Evolutionary conservation across 2,888 invertebrate species (phyloP).

Genomic region (Ornithoptera alexandrae): DNA sequence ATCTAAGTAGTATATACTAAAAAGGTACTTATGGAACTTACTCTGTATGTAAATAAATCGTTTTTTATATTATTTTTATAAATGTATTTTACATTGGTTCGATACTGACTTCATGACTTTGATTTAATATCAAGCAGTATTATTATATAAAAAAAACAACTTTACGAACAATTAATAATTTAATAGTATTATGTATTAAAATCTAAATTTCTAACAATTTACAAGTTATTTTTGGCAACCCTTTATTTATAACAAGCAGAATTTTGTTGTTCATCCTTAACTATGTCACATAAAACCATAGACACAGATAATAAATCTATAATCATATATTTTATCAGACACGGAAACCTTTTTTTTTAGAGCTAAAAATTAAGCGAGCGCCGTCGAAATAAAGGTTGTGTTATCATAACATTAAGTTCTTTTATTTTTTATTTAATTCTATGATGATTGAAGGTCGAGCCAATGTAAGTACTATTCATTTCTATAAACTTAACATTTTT

Average conservation of each 20-base stretch:
- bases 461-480: slow-evolving; percentile 61
- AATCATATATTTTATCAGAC: neutral
- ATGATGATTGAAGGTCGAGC: slow-evolving; percentile 78
- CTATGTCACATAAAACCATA: too few relatives aligned
- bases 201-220: neutral
- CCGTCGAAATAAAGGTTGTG: neutral
- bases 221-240: neutral
- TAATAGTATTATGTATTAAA: too few relatives aligned
- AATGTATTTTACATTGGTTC: too few relatives aligned
- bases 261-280: neutral
- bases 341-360: neutral
- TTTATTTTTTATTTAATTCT: slow-evolving; percentile 54
- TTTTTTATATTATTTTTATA: too few relatives aligned
- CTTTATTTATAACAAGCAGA: neutral
- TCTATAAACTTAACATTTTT: neutral
- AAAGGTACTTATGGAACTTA: too few relatives aligned
- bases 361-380: neutral
- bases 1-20: too few relatives aligned
- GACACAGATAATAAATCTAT: neutral
- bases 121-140: too few relatives aligned
- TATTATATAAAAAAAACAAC: too few relatives aligned
- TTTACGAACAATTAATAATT: too few relatives aligned
- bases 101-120: too few relatives aligned
- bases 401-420: slow-evolving; percentile 34
- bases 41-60: too few relatives aligned